Conservation (phyloP, 2,797 vertebrate species). For the Aplochiton taeniatus region DNA sequence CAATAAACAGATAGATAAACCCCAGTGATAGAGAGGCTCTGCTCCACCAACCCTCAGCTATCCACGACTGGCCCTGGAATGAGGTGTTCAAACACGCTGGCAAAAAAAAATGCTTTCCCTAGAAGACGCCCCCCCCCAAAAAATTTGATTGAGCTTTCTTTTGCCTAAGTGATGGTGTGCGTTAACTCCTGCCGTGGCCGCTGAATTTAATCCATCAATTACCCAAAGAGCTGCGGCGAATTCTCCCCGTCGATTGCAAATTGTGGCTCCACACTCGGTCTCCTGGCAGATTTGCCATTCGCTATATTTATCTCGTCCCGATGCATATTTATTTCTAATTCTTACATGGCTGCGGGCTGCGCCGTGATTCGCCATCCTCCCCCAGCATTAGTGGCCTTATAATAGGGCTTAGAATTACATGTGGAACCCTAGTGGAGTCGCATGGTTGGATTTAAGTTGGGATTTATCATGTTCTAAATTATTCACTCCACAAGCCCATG, state of each 20-base stretch:
- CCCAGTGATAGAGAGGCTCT: slow-evolving; percentile 45
- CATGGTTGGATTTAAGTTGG: slow-evolving; percentile 79
- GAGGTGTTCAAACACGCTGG: slow-evolving; percentile 59
- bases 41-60: slow-evolving; percentile 40
- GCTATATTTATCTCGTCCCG: slow-evolving; percentile 83
- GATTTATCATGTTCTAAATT: slow-evolving; percentile 83
- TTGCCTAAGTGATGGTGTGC: slow-evolving; percentile 72
- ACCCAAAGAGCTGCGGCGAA: slow-evolving; percentile 78
- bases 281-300: slow-evolving; percentile 77
- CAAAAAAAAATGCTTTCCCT: slow-evolving; percentile 67
- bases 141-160: slow-evolving; percentile 69
- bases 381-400: slow-evolving; percentile 79
- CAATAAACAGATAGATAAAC: slow-evolving; percentile 68
- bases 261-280: slow-evolving; percentile 67
- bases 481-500: slow-evolving; percentile 75
- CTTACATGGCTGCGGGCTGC: slow-evolving; percentile 81
- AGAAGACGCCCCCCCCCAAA: slow-evolving; percentile 56
- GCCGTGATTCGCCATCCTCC: slow-evolving; percentile 81
- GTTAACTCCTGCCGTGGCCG: slow-evolving; percentile 76
- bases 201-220: slow-evolving; percentile 84
- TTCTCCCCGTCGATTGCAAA: slow-evolving; percentile 76
- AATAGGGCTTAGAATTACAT: slow-evolving; percentile 84
- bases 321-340: slow-evolving; percentile 86
- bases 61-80: slow-evolving; percentile 48
- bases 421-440: slow-evolving; percentile 80